Evolutionary conservation across 2,113 vertebrate species (phyloP), one percentile per base, ranked within the genome.

Genomic region (Nothobranchius furzeri): DNA sequence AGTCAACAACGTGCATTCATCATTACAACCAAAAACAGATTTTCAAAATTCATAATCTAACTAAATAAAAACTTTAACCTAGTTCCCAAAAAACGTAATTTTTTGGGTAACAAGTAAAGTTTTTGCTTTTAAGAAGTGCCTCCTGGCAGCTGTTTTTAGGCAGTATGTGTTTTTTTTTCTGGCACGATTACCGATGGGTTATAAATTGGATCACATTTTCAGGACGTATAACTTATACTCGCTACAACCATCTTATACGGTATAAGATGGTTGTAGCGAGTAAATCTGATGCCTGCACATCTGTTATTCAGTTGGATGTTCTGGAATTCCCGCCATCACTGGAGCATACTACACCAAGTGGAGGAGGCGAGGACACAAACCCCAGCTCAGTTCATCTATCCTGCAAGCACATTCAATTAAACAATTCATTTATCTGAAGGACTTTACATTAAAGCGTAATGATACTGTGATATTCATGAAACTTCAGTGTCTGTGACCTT

Each of bases 361-460:
- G 55, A 81, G 69, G 66, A 81, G 70, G 70, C 60, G 6, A 64
- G 64, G 68, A 74, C 64, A 82, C 78, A 78, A 73, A 87, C 40
- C 73, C 73, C 46, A 0, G 35, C 63, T 5, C 7, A 57, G 14
- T 72, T 63, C 75, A 72, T 85, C 78, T 72, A 70, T 76, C 67
- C 73, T 73, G 47, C 70, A 53, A 69, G 78, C 59, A 76, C 50
- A 71, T 80, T 85, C 76, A 80, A 85, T 84, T 84, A 84, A 76
- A 78, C 79, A 59, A 56, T 59, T 50, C 25, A 88, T 86, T 78
- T 82, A 56, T 82, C 76, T 64, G 49, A 55, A 8, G 49, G 71
- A 42, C 69, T 72, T 75, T 68, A 59, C 71, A 78, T 85, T 24
- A 82, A 82, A 68, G 68, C 59, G 66, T 80, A 70, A 84, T 79